Evolutionary conservation across 2,113 vertebrate species (phyloP), one percentile per base, ranked within the genome.

Genomic region (Monarcha castaneiventris): DNA sequence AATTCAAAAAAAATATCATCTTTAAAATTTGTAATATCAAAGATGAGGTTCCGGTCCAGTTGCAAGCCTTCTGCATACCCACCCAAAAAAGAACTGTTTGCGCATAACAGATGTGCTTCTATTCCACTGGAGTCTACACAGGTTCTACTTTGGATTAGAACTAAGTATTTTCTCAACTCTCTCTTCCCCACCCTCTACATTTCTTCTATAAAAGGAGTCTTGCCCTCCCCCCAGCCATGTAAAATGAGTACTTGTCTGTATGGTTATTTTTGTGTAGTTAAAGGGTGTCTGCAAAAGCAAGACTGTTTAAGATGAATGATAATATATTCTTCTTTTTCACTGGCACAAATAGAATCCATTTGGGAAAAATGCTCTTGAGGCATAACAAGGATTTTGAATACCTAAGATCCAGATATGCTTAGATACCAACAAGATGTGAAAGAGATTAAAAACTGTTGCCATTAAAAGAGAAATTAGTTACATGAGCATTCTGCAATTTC

Each of bases 391-490:
- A 91, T 83, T 90, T 85, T 87, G 89, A 88, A 92, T 69, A 71
- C 18, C 71, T 79, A 93, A 82, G 43, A 87, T 21, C 41, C 74
- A 93, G 72, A 94, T 92, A 86, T 88, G 93, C 63, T 76, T 49
- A 82, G 67, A 91, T 51, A 94, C 32, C 85, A 77, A 67, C 16
- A 84, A 92, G 76, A 94, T 1, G 2, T 62, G 58, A 82, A 96
- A 88, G 61, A 94, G 83, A 97, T 90, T 90, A 96, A 97, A 93
- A 92, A 33, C 9, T 71, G 43, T 75, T 2, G 17, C 58, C 20
- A 71, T 96, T 91, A 85, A 89, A 88, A 90, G 77, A 89, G 41
- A 86, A 92, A 84, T 92, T 83, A 95, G 51, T 82, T 94, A 89
- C 6, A 37, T 33, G 94, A 93, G 44, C 20, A 46, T 75, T 90